Evolutionary conservation across 2,888 invertebrate species (phyloP).

Genomic region (Bhutanitis thaidina): DNA sequence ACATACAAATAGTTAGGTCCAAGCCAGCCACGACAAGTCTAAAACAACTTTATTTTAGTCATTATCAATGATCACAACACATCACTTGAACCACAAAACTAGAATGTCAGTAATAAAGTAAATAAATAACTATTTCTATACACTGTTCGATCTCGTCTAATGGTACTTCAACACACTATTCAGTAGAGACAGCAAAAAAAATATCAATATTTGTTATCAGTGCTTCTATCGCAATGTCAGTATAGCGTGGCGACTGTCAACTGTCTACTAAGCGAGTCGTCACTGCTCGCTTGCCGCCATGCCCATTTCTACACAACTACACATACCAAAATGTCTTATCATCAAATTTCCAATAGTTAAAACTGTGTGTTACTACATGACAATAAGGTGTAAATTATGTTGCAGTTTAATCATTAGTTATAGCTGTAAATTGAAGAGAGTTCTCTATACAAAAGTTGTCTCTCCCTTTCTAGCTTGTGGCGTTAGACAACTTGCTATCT

Average conservation of each 20-base stretch:
- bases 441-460: slow-evolving; percentile 10
- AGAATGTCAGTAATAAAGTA: slow-evolving; percentile 21
- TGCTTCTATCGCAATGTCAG: slow-evolving; percentile 76
- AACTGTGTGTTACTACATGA: slow-evolving; percentile 23
- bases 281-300: slow-evolving; percentile 74
- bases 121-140: slow-evolving; percentile 22
- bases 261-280: slow-evolving; percentile 79
- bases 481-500: background rate
- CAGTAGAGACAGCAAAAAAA: slow-evolving; percentile 57
- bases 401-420: slow-evolving; percentile 11
- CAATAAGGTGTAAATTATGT: slow-evolving; percentile 27
- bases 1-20: background rate
- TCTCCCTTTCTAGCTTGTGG: slow-evolving; percentile 6
- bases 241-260: slow-evolving; percentile 79
- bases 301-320: slow-evolving; percentile 62
- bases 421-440: background rate
- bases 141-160: slow-evolving; percentile 27
- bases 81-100: slow-evolving; percentile 40
- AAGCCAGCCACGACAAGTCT: slow-evolving; percentile 23
- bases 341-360: slow-evolving; percentile 24
- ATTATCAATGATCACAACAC: slow-evolving; percentile 53
- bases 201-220: slow-evolving; percentile 73
- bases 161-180: slow-evolving; percentile 41
- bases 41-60: slow-evolving; percentile 36
- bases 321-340: slow-evolving; percentile 31